Evolutionary conservation across 2,888 invertebrate species (phyloP).

Genomic region (Callyntrura guangdongensis): DNA sequence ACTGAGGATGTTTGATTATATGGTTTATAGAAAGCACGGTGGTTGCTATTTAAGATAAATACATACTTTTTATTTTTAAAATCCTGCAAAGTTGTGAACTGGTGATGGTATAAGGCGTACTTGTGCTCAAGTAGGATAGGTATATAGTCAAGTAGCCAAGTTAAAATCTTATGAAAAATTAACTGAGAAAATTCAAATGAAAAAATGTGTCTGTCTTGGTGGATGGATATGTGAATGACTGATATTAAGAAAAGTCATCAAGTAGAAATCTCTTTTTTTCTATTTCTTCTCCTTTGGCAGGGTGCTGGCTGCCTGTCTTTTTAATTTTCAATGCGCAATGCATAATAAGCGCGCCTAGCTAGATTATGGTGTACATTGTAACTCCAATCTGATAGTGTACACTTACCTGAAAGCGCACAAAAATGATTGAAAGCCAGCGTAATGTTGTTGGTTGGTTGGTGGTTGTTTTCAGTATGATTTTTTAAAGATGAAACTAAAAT

Average conservation of each 20-base stretch:
- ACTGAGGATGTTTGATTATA: conserved; percentile 14
- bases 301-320: conserved; percentile 54
- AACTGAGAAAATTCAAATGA: conserved; percentile 62
- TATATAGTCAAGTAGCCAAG: not conserved
- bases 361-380: not conserved
- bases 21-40: conserved; percentile 2
- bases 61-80: conserved; percentile 4
- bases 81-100: not conserved
- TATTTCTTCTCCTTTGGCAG: conserved; percentile 12
- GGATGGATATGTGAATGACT: conserved; percentile 77
- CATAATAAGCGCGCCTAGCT: not conserved
- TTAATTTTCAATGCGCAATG: conserved; percentile 28
- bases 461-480: conserved; percentile 33
- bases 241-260: conserved; percentile 72
- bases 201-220: conserved; percentile 71
- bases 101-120: not conserved
- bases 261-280: conserved; percentile 42
- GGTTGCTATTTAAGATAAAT: conserved; percentile 4
- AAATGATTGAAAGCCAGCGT: conserved; percentile 17
- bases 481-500: conserved; percentile 42
- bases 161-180: conserved; percentile 28
- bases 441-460: conserved; percentile 26
- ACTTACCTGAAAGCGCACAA: not conserved
- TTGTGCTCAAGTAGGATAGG: not conserved
- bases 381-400: conserved; percentile 16